Conservation (phyloP, 2,888 invertebrate species). For the Hydrotaea diabolus region DNA sequence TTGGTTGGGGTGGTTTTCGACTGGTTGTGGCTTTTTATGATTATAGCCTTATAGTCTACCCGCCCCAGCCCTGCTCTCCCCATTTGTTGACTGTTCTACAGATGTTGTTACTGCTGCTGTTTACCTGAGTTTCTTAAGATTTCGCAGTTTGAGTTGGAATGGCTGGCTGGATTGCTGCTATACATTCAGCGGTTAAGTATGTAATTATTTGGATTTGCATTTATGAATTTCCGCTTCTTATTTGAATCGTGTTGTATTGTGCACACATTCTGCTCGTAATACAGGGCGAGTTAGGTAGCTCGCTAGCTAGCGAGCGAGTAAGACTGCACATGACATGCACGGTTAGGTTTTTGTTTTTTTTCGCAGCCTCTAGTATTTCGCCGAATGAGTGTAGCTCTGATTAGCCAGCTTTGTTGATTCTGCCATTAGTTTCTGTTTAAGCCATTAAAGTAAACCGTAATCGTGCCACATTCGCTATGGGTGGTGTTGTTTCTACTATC, state of each 20-base stretch:
- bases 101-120: not conserved
- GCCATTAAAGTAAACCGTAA: conserved; percentile 29
- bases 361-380: too few species aligned
- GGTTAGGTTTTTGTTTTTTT: not conserved
- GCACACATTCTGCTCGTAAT: not conserved
- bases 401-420: not conserved
- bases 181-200: not conserved
- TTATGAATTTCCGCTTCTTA: conserved; percentile 58
- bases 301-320: too few species aligned
- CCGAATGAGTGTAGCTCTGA: not conserved
- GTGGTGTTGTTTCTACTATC: conserved; percentile 1
- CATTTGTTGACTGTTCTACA: too few species aligned
- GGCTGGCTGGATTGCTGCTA: not conserved
- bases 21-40: not conserved
- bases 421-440: not conserved
- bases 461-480: conserved; percentile 36
- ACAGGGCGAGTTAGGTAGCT: not conserved
- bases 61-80: too few species aligned
- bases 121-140: not conserved
- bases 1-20: conserved; percentile 54
- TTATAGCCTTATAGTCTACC: not conserved
- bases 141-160: not conserved
- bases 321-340: not conserved
- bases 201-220: conserved; percentile 61
- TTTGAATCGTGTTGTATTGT: not conserved